A percentile compares a stretch with the other conserved stretches of the same genome.
These are phyloP conservation scores for Scaptomyza flava DNA, from an alignment of 2,888 invertebrate genomes.

Conservation along the genomic window DNA sequence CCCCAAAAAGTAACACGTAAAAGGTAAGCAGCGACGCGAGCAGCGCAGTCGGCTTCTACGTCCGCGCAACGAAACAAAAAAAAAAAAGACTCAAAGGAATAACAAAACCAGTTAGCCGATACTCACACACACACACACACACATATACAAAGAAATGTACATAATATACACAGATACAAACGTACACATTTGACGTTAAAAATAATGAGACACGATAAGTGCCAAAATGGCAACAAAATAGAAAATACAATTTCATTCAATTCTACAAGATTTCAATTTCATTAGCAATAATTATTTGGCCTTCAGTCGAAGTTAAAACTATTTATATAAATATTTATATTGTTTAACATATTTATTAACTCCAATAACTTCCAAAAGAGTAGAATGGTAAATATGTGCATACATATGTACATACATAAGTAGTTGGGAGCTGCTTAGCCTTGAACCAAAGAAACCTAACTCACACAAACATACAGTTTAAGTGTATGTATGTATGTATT, in stretches of 20 bases:
- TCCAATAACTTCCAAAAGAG: constrained; percentile 3
- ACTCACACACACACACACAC: constrained; percentile 41
- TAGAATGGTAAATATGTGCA: background rate
- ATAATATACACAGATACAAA: constrained; percentile 18
- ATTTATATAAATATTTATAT: constrained; percentile 8
- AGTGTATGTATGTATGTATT: background rate
- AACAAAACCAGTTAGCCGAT: constrained; percentile 72
- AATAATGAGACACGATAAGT: constrained; percentile 50
- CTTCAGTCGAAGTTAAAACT: constrained; percentile 7
- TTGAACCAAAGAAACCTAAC: constrained; percentile 36
- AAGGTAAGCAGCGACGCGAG: constrained; percentile 59
- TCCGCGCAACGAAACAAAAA: constrained; percentile 47
- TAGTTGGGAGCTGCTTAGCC: constrained; percentile 14
- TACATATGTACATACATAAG: no score
- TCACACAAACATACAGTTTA: background rate
- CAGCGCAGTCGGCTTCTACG: constrained; percentile 37
- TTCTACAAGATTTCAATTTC: constrained; percentile 63
- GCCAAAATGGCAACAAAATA: constrained; percentile 47
- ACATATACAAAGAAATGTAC: background rate
- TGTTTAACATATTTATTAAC: constrained; percentile 7
- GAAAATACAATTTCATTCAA: constrained; percentile 60
- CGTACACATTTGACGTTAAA: constrained; percentile 31
- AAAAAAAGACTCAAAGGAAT: constrained; percentile 48
- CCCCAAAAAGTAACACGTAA: constrained; percentile 72
- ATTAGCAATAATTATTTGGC: constrained; percentile 51